Percentiles rank a stretch among this genome's conserved stretches.
These are phyloP conservation scores for Chlorops oryzae DNA, from an alignment of 1,140 invertebrate species.

Conservation along the genomic window DNA sequence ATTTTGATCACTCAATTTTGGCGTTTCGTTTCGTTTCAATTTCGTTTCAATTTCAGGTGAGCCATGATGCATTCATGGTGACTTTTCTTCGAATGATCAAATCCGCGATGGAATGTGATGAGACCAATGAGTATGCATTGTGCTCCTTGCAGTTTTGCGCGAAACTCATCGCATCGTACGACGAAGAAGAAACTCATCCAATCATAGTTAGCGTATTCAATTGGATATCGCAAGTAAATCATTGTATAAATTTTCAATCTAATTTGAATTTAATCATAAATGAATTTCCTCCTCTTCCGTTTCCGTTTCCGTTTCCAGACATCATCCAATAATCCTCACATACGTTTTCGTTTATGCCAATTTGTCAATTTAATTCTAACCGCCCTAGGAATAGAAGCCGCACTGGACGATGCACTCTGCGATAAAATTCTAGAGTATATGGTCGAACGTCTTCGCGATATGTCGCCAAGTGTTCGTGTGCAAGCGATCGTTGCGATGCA, in stretches of 20 bases:
- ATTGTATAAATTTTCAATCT: constrained; percentile 16
- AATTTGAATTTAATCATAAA: not conserved
- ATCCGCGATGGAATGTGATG: constrained; percentile 55
- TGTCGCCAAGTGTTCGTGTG: constrained; percentile 59
- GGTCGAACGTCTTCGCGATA: constrained; percentile 57
- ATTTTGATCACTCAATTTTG: too few species aligned
- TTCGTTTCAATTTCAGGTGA: too few species aligned
- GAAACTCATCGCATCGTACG: constrained; percentile 56
- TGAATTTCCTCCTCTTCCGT: not conserved
- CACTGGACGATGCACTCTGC: constrained; percentile 69
- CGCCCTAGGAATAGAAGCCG: constrained; percentile 67
- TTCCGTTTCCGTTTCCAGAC: constrained; percentile 22
- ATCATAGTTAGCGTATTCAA: constrained; percentile 54
- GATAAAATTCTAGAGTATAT: constrained; percentile 65
- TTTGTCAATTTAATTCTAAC: constrained; percentile 67
- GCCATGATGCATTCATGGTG: constrained; percentile 49
- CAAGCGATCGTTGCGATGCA: constrained; percentile 74
- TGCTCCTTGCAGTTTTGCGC: constrained; percentile 60
- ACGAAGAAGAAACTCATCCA: constrained; percentile 51
- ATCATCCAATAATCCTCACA: constrained; percentile 42
- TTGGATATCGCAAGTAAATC: constrained; percentile 46
- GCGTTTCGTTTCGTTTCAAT: too few species aligned
- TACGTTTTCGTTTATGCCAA: constrained; percentile 69
- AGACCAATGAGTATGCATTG: constrained; percentile 58
- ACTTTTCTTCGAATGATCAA: constrained; percentile 53